A percentile compares a stretch with the other conserved stretches of the same genome.
These are phyloP conservation scores for Parauchenoglanis ngamensis DNA, from an alignment of 2,797 vertebrate species.

Conservation along the genomic window DNA sequence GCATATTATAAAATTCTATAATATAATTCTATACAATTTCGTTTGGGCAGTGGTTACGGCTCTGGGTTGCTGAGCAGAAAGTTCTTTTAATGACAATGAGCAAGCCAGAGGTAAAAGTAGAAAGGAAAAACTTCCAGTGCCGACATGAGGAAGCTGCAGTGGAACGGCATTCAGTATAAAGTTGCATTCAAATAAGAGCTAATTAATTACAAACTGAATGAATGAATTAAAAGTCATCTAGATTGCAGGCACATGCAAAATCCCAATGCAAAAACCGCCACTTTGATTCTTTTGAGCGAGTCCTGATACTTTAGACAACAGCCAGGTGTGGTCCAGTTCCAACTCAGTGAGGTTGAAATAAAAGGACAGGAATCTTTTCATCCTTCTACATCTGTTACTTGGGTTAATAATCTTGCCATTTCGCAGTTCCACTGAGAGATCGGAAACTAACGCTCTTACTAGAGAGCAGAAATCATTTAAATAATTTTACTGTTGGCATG, in stretches of 20 bases:
- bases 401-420: not conserved
- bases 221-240: not conserved
- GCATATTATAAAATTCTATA: not conserved
- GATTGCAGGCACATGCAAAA: not conserved
- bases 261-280: not conserved
- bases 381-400: not conserved
- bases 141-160: not conserved
- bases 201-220: not conserved
- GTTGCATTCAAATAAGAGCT: not conserved
- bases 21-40: not conserved
- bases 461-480: not conserved
- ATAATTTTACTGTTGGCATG: not conserved
- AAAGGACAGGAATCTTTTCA: not conserved
- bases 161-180: not conserved
- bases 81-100: not conserved
- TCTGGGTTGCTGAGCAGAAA: not conserved
- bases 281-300: not conserved
- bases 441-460: not conserved
- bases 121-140: not conserved
- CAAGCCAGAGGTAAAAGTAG: not conserved
- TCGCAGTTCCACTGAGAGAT: not conserved
- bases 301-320: not conserved
- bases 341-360: not conserved
- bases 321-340: not conserved
- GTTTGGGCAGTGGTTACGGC: not conserved